These are phyloP conservation scores for Toxotes jaculatrix DNA, from an alignment of 2,113 vertebrate genomes.

Conservation along the genomic window DNA sequence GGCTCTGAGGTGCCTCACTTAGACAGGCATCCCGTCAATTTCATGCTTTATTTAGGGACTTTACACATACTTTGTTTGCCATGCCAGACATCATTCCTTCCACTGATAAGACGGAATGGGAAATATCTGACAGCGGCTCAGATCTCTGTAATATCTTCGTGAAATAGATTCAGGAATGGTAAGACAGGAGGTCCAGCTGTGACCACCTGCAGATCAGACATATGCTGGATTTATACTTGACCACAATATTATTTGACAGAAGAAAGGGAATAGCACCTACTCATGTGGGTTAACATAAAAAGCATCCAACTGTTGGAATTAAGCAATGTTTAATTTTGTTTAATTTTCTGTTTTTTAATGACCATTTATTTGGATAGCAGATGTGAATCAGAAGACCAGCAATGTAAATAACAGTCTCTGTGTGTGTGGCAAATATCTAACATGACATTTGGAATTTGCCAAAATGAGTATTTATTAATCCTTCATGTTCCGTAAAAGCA, in stretches of 20 bases:
- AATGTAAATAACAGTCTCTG: slow-evolving; percentile 4
- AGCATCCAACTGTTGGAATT: slow-evolving; percentile 15
- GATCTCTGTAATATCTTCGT: slow-evolving; percentile 81
- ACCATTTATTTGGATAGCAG: not conserved
- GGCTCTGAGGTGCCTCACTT: slow-evolving; percentile 60
- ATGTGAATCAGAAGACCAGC: slow-evolving; percentile 17
- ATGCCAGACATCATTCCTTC: slow-evolving; percentile 81
- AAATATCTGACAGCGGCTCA: slow-evolving; percentile 80
- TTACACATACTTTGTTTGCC: slow-evolving; percentile 81
- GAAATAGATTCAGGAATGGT: slow-evolving; percentile 79
- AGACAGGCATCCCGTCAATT: slow-evolving; percentile 77
- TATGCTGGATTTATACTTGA: slow-evolving; percentile 67
- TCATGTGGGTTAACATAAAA: slow-evolving; percentile 4
- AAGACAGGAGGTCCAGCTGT: slow-evolving; percentile 77
- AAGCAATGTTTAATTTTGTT: not conserved
- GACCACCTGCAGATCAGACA: slow-evolving; percentile 73
- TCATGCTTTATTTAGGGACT: slow-evolving; percentile 83
- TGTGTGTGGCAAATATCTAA: not conserved
- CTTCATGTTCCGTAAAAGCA: slow-evolving; percentile 7
- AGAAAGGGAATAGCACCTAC: slow-evolving; percentile 37
- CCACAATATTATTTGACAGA: slow-evolving; percentile 58
- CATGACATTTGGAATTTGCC: not conserved
- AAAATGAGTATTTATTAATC: slow-evolving; percentile 6
- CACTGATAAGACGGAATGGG: slow-evolving; percentile 81
- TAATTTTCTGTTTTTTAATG: not conserved